A percentile compares a stretch with the other conserved stretches of the same genome.
These are phyloP conservation scores for Choloepus hoffmanni DNA, from an alignment of 2,113 vertebrate genomes.

Conservation along the genomic window DNA sequence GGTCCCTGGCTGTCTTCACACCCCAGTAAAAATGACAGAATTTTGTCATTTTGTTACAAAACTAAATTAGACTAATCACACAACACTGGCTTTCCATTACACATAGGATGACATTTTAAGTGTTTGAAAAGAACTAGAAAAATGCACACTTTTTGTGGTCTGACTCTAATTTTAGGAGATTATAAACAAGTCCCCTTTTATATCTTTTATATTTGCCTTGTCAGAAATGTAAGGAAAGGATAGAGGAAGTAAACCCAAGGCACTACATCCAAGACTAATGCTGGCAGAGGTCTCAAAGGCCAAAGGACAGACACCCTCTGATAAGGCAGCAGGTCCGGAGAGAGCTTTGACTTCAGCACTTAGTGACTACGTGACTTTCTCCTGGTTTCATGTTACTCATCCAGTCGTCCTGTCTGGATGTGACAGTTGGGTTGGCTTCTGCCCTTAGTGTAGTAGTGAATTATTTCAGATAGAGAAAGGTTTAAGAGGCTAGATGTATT, in stretches of 20 bases:
- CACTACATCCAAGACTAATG: background rate
- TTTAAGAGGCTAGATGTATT: background rate
- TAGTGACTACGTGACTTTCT: background rate
- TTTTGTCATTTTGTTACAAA: slow-evolving; percentile 32
- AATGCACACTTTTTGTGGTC: background rate
- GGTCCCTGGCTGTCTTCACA: background rate
- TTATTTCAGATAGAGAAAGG: background rate
- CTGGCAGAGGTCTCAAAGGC: background rate
- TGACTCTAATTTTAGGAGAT: background rate
- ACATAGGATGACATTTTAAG: background rate
- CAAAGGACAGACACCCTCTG: background rate
- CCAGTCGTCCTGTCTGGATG: background rate
- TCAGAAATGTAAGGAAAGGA: slow-evolving; percentile 23
- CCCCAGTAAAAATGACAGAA: background rate
- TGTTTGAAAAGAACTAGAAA: slow-evolving; percentile 40
- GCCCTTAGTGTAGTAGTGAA: background rate
- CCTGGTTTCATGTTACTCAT: background rate
- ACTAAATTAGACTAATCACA: background rate
- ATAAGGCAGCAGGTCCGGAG: background rate
- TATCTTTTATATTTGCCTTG: background rate
- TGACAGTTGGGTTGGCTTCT: background rate
- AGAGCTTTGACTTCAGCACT: background rate
- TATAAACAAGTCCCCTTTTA: background rate
- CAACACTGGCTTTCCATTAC: background rate
- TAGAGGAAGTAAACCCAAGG: background rate